Base-by-base conservation (phyloP, 2,113 vertebrate genomes). In the Perca flavescens region DNA sequence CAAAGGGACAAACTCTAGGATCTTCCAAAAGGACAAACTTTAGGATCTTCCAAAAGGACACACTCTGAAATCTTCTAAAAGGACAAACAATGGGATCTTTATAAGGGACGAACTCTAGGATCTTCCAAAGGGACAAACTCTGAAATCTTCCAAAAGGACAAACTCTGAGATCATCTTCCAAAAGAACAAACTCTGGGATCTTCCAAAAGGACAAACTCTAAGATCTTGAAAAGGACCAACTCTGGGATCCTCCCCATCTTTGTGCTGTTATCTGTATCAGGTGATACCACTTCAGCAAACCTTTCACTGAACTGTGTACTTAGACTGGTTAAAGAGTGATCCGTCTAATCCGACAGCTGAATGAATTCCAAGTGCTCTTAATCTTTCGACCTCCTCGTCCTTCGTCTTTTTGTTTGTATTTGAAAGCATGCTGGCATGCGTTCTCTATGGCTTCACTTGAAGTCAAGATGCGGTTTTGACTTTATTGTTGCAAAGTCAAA, bases 371-470 rank as follows among this genome's bases (percentile, higher is more conserved):
- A 89, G 90, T 90, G 90, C 85, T 86, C 91, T 92, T 92, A 83
- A 28, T 74, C 69, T 53, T 12, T 80, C 4, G 3, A 71, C 34
- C 52, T 80, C 73, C 69, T 68, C 71, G 60, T 74, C 52, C 40
- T 46, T 50, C 58, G n/a, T 57, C 3, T 34, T 34, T 34, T 66
- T 6, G 4, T 79, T 57, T 77, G 74, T 81, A 7, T 28, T 10
- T 61, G 60, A 63, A 50, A 49, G 88, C 93, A 89, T 88, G 92
- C 92, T 70, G 90, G 87, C 91, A 81, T 92, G 90, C 90, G 12
- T 82, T 86, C 67, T 50, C 11, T 60, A 65, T 77, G 79, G 34
- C 92, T 92, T 90, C 86, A 10, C 86, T n/a, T 83, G 82, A 89
- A 87, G 91, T 79, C 78, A 0, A 12, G 0, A 83, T 87, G 89